phyloP scores from a whole-genome alignment of 92 coral and sea anemone genomes.

The Palythoa heliodiscus region DNA sequence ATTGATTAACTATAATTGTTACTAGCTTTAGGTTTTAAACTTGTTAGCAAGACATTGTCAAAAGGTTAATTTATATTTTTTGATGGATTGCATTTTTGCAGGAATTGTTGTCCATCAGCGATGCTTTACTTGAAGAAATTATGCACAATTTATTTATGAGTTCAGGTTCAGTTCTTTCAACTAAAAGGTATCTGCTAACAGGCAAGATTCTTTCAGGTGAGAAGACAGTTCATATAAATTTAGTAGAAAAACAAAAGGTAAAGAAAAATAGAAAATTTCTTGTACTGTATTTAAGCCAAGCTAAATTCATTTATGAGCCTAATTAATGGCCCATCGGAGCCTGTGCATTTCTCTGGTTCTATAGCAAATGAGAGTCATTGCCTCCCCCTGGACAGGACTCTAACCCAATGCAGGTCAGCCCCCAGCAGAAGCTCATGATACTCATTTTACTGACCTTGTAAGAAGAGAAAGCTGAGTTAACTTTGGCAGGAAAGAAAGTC shows the following conservation, averaged over 20 bases:
- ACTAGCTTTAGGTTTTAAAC: background rate
- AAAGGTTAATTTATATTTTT: background rate
- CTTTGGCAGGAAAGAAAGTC: too few species aligned
- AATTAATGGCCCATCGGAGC: too few species aligned
- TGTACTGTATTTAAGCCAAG: too few species aligned
- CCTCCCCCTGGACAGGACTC: too few species aligned
- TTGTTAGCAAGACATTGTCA: background rate
- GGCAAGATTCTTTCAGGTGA: constrained; percentile 22
- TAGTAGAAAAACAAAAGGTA: background rate
- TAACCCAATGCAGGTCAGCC: too few species aligned
- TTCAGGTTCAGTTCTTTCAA: background rate
- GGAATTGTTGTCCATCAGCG: constrained; percentile 17
- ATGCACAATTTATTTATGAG: background rate
- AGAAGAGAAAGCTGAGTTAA: too few species aligned
- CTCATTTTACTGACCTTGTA: too few species aligned
- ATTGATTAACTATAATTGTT: too few species aligned
- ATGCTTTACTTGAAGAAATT: constrained; percentile 22
- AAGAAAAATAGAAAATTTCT: background rate
- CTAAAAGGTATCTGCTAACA: constrained; percentile 10
- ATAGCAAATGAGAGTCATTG: too few species aligned
- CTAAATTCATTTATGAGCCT: too few species aligned
- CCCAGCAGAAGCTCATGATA: too few species aligned
- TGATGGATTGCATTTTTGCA: background rate
- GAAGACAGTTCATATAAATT: background rate
- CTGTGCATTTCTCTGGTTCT: too few species aligned